Conservation (phyloP, 2,113 vertebrate species). For the Lichenostomus cassidix region DNA sequence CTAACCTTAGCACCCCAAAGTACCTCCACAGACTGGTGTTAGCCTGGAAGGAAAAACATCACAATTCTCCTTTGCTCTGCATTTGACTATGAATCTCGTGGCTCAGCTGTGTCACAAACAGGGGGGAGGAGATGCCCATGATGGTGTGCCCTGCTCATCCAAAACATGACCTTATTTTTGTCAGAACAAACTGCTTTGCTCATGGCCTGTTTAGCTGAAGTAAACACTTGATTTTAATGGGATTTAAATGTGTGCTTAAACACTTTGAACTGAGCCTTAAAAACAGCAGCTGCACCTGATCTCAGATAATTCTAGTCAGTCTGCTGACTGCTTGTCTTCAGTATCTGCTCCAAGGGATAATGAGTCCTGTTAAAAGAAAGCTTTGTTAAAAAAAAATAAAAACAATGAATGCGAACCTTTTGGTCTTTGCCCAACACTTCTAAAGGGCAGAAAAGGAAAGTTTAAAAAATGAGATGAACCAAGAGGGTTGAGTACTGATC, state of each 20-base stretch:
- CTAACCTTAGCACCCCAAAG: background rate
- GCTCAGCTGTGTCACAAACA: fast-evolving
- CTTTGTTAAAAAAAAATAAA: background rate
- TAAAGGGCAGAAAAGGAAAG: background rate
- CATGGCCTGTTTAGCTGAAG: background rate
- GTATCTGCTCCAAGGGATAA: background rate
- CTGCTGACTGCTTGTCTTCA: background rate
- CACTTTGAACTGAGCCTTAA: background rate
- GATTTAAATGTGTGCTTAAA: background rate
- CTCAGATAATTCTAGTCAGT: background rate
- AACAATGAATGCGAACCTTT: background rate
- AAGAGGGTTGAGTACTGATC: background rate
- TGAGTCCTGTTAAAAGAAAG: background rate
- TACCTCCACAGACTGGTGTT: background rate
- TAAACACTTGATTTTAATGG: constrained; percentile 5
- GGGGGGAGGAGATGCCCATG: background rate
- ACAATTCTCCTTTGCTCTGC: background rate
- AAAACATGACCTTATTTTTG: background rate
- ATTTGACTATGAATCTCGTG: background rate
- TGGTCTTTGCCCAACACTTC: background rate
- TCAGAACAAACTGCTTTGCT: background rate
- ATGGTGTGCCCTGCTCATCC: fast-evolving
- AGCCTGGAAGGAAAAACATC: background rate
- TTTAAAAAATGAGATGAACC: background rate
- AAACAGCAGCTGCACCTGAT: background rate